These are phyloP conservation scores for Tromatobia lineatoria DNA, from an alignment of 2,888 invertebrate species.

Conservation along the genomic window DNA sequence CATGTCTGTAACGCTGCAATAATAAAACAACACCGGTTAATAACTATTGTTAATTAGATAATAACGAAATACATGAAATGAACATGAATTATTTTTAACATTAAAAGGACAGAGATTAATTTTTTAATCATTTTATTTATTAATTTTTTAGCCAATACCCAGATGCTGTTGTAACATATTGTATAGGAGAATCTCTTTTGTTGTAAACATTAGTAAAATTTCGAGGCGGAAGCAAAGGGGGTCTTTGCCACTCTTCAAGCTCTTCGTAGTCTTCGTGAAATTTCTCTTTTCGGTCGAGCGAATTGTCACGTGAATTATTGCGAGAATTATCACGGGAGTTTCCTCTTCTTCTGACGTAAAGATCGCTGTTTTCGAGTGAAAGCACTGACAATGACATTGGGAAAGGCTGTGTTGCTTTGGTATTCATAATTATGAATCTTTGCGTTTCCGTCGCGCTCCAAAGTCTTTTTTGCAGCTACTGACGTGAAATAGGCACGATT, in stretches of 20 bases:
- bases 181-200: slow-evolving; percentile 45
- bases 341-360: slow-evolving; percentile 80
- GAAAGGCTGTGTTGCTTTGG: slow-evolving; percentile 70
- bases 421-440: slow-evolving; percentile 64
- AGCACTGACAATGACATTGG: slow-evolving; percentile 78
- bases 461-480: not conserved
- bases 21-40: slow-evolving; percentile 46
- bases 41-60: not conserved
- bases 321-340: slow-evolving; percentile 70
- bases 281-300: slow-evolving; percentile 44
- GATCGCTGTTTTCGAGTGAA: slow-evolving; percentile 79
- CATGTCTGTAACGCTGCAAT: slow-evolving; percentile 88
- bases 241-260: slow-evolving; percentile 71
- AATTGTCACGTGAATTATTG: slow-evolving; percentile 45
- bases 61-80: not conserved
- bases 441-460: not conserved
- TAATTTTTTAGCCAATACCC: slow-evolving; percentile 65
- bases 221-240: slow-evolving; percentile 66
- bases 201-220: slow-evolving; percentile 74
- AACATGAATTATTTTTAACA: not conserved
- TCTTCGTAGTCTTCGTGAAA: slow-evolving; percentile 71
- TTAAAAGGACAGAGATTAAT: not conserved
- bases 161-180: slow-evolving; percentile 46
- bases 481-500: not conserved
- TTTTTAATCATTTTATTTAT: not conserved